A percentile compares a stretch with the other conserved stretches of the same genome.
These are phyloP conservation scores for Noctua janthe DNA, from an alignment of 2,888 invertebrate genomes.

Conservation along the genomic window DNA sequence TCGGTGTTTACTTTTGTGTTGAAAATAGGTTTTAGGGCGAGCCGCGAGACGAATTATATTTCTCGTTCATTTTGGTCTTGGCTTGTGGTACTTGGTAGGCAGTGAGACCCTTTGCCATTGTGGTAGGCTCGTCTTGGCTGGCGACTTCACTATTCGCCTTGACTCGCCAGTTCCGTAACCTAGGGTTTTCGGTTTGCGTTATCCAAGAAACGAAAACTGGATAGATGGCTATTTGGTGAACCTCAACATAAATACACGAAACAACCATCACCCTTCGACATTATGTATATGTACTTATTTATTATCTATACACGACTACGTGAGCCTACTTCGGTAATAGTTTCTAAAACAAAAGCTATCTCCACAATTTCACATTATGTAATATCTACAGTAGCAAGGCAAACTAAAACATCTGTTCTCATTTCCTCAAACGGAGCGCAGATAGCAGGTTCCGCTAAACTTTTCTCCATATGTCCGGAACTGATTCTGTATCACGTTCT, in stretches of 20 bases:
- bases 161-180: not conserved
- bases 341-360: constrained; percentile 10
- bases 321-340: not conserved
- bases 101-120: not conserved
- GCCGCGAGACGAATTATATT: not conserved
- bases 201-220: not conserved
- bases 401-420: not conserved
- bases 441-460: constrained; percentile 20
- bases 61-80: not conserved
- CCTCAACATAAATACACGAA: no score
- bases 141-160: not conserved
- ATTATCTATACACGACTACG: not conserved
- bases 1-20: constrained; percentile 28
- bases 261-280: not conserved
- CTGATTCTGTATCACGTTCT: constrained; percentile 3
- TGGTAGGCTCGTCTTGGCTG: not conserved
- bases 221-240: not conserved
- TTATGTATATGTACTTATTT: no score
- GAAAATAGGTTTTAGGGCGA: not conserved
- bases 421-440: constrained; percentile 4
- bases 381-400: not conserved
- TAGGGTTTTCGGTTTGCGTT: not conserved
- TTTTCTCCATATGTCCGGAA: constrained; percentile 23
- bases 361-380: not conserved
- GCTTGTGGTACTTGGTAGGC: not conserved